Evolutionary conservation across 92 coral and sea anemone genomes (phyloP).

Genomic region (Virgularia gustaviana): DNA sequence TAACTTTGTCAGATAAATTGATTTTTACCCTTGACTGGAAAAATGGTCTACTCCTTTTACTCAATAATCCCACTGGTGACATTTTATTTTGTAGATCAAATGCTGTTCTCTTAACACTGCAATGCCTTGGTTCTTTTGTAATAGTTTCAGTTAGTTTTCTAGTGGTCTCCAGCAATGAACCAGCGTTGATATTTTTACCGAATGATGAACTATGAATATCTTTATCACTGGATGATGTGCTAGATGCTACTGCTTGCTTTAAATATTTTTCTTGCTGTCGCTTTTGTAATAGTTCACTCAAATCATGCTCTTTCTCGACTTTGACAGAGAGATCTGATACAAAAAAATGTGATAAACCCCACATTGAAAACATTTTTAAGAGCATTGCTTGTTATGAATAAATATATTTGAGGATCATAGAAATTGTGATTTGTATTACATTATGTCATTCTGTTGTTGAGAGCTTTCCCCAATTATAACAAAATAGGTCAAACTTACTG

Average conservation of each 20-base stretch:
- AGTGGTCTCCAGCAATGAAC: slow-evolving; percentile 7
- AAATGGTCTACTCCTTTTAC: slow-evolving; percentile 59
- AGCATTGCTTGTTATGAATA: neutral
- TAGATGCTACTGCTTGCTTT: slow-evolving; percentile 4
- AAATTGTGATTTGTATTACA: neutral
- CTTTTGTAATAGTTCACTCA: slow-evolving; percentile 79
- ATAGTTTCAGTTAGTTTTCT: neutral
- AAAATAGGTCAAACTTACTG: slow-evolving; percentile 52
- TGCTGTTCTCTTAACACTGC: slow-evolving; percentile 1
- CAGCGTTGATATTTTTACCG: neutral
- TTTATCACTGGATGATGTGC: neutral
- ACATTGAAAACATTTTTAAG: no score
- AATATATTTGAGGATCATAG: neutral
- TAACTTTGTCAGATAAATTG: slow-evolving; percentile 8
- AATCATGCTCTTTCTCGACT: slow-evolving; percentile 70
- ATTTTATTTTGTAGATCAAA: no score
- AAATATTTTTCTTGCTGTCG: slow-evolving; percentile 69
- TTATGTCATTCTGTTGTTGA: neutral
- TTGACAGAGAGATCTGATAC: slow-evolving; percentile 62
- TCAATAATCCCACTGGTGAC: no score
- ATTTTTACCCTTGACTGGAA: slow-evolving; percentile 57
- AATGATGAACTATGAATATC: neutral
- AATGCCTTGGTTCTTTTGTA: neutral
- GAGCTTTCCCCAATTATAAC: neutral
- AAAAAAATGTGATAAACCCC: no score